Conservation (phyloP, 1,140 invertebrate species). For the Cydia splendana region DNA sequence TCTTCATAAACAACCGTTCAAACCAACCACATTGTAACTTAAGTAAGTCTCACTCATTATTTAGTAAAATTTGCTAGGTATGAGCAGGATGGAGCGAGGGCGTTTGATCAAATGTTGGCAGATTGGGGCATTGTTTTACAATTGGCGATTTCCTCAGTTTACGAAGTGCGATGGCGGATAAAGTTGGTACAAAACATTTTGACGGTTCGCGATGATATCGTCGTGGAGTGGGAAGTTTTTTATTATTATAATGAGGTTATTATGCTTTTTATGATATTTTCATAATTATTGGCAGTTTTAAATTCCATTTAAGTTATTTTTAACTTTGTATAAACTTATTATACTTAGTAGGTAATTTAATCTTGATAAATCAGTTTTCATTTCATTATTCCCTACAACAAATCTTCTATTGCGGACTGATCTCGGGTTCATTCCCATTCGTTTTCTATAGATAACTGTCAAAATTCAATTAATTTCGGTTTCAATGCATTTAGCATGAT, state of each 20-base stretch:
- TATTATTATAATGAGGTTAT: constrained; percentile 29
- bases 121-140: constrained; percentile 39
- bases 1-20: constrained; percentile 1
- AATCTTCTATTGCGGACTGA: not conserved
- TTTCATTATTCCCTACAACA: not conserved
- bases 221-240: constrained; percentile 12
- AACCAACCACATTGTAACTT: not conserved
- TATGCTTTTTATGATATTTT: constrained; percentile 4
- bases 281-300: not conserved
- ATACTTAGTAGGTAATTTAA: not conserved
- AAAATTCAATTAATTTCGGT: not conserved
- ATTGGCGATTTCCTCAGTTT: constrained; percentile 70
- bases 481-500: not conserved
- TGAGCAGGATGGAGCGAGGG: constrained; percentile 37
- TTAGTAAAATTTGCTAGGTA: constrained; percentile 38
- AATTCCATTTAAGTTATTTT: not conserved
- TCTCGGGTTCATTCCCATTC: not conserved
- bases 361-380: not conserved
- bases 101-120: constrained; percentile 50
- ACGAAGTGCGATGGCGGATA: constrained; percentile 61
- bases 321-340: not conserved
- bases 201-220: constrained; percentile 45
- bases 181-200: constrained; percentile 67
- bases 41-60: not conserved
- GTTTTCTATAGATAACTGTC: not conserved